Percentiles rank a stretch among this genome's conserved stretches.
phyloP scores from a whole-genome alignment of 2,797 vertebrate genomes.

The Neoniphon sammara region DNA sequence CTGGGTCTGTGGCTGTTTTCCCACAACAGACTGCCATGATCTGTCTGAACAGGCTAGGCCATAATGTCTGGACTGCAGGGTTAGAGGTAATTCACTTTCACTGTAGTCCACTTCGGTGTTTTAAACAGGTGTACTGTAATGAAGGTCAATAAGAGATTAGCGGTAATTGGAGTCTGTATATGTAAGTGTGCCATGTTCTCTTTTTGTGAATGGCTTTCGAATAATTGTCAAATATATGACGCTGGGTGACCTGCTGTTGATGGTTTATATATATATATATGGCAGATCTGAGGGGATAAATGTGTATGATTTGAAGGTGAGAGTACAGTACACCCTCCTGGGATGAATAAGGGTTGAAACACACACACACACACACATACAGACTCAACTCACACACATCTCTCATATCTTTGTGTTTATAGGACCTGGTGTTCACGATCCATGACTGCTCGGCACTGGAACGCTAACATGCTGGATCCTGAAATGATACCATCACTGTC shows the following conservation, averaged over 20 bases:
- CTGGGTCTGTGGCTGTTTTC: conserved; percentile 3
- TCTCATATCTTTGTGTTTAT: conserved; percentile 2
- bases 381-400: conserved; percentile 13
- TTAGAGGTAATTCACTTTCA: background rate
- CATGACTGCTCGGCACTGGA: conserved; percentile 72
- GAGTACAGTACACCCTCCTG: too few relatives aligned
- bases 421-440: conserved; percentile 76
- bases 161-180: background rate
- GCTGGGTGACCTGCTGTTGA: background rate
- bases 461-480: conserved; percentile 24
- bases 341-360: background rate
- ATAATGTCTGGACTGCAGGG: background rate
- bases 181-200: too few relatives aligned
- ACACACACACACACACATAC: conserved; percentile 13
- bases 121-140: conserved; percentile 8
- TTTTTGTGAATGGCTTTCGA: too few relatives aligned
- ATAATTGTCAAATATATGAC: background rate
- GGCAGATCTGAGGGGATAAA: too few relatives aligned
- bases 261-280: background rate
- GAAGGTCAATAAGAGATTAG: conserved; percentile 1
- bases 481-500: background rate
- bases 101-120: background rate
- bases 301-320: too few relatives aligned
- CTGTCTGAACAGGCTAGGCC: conserved; percentile 12
- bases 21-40: background rate